Evolutionary conservation across 2,797 vertebrate species (phyloP).

Genomic region (Serranus cabrilla): DNA sequence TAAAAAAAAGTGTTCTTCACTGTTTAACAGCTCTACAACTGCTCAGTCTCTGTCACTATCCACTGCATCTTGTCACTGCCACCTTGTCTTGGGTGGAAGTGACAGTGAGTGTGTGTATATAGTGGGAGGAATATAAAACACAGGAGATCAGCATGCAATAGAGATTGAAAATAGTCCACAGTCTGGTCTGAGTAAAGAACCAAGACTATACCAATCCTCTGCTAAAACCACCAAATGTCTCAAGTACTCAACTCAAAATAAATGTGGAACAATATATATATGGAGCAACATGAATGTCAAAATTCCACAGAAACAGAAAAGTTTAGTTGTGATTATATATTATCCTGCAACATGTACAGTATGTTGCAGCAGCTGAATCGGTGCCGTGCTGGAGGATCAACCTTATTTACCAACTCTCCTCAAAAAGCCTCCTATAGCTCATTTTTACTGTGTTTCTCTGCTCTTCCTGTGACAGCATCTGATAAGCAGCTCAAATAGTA

Average conservation of each 20-base stretch:
- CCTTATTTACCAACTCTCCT: not conserved
- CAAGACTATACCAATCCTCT: conserved; percentile 5
- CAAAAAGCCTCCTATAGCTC: not conserved
- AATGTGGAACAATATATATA: not conserved
- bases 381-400: not conserved
- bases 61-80: conserved; percentile 28
- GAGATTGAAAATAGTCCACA: conserved; percentile 17
- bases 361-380: not conserved
- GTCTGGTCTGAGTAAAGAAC: conserved; percentile 31
- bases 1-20: not conserved
- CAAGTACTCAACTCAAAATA: no score
- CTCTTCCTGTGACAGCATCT: conserved; percentile 57
- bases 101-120: not conserved
- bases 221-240: conserved; percentile 9
- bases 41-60: conserved; percentile 7
- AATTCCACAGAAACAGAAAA: conserved; percentile 13
- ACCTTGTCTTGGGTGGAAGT: conserved; percentile 13
- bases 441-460: conserved; percentile 22
- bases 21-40: conserved; percentile 10
- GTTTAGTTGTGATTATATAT: not conserved
- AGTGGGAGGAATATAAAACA: conserved; percentile 22
- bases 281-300: conserved; percentile 16
- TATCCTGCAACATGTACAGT: not conserved
- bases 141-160: conserved; percentile 16
- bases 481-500: conserved; percentile 53